These are phyloP conservation scores for Orbicella faveolata DNA, from an alignment of 64 coral and sea anemone species.

Conservation along the genomic window DNA sequence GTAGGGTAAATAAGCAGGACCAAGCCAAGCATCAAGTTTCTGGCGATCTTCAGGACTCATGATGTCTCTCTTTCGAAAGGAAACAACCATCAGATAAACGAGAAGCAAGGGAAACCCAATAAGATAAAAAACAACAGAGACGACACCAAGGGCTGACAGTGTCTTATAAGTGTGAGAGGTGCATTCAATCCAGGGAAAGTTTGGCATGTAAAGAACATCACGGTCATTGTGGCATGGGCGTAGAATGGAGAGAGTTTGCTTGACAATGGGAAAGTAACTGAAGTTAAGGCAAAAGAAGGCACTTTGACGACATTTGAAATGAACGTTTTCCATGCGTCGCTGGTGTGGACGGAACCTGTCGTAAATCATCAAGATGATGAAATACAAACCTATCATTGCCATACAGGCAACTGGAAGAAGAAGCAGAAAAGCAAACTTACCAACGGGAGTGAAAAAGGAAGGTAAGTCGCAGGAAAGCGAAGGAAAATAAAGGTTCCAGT, in stretches of 20 bases:
- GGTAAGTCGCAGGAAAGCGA: conserved; percentile 36
- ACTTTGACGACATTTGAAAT: conserved; percentile 49
- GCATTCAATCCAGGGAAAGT: conserved; percentile 56
- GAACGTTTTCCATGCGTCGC: conserved; percentile 10
- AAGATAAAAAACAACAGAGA: conserved; percentile 45
- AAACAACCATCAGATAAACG: not conserved
- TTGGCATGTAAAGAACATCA: conserved; percentile 24
- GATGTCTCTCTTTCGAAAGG: not conserved
- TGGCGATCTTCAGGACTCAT: not conserved
- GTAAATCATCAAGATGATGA: not conserved
- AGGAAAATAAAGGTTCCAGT: conserved; percentile 37
- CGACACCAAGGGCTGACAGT: not conserved
- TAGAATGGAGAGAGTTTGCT: conserved; percentile 24
- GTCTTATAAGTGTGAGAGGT: not conserved
- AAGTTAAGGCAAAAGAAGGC: conserved; percentile 56
- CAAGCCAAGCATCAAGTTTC: conserved; percentile 36
- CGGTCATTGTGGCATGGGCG: conserved; percentile 38
- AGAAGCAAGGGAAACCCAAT: conserved; percentile 47
- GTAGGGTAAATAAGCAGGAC: conserved; percentile 21
- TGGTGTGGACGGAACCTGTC: conserved; percentile 20
- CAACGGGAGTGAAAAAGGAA: conserved; percentile 39
- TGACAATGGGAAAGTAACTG: conserved; percentile 45
- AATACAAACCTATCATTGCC: not conserved
- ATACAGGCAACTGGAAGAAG: conserved; percentile 28
- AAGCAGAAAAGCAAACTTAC: conserved; percentile 40